Evolutionary conservation across 2,888 invertebrate genomes (phyloP).

Genomic region (Anthoptus insignis): DNA sequence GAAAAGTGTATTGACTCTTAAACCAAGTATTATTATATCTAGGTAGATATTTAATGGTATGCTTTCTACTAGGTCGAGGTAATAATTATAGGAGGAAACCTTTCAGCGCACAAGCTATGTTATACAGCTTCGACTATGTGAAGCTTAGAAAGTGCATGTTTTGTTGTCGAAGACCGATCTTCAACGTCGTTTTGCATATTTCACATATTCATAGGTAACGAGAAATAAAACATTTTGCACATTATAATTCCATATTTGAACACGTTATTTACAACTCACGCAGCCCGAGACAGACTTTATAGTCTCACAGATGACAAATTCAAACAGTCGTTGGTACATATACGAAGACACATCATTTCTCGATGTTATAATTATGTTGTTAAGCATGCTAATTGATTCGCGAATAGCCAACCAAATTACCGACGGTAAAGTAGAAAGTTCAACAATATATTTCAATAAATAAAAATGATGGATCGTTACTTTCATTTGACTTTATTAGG

Average conservation of each 20-base stretch:
- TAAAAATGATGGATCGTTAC: conserved; percentile 44
- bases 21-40: not conserved
- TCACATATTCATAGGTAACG: too few species aligned
- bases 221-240: not conserved
- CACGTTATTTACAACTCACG: conserved; percentile 4
- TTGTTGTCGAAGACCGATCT: conserved; percentile 1
- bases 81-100: conserved; percentile 15
- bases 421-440: conserved; percentile 47
- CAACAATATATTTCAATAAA: conserved; percentile 41
- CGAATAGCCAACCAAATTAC: conserved; percentile 36
- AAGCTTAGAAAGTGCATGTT: conserved; percentile 17
- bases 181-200: not conserved
- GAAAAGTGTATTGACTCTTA: too few species aligned
- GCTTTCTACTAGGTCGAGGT: conserved; percentile 19
- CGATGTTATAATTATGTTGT: conserved; percentile 16
- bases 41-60: conserved; percentile 14
- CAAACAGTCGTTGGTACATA: conserved; percentile 17
- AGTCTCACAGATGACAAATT: not conserved
- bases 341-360: conserved; percentile 17
- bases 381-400: conserved; percentile 34
- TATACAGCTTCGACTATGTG: not conserved
- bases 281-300: not conserved
- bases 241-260: not conserved
- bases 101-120: not conserved
- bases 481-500: conserved; percentile 43